Percentiles rank a stretch among this genome's conserved stretches.
These are phyloP conservation scores for Himalopsyche kuldschensis DNA, from an alignment of 2,888 invertebrate genomes.

Conservation along the genomic window DNA sequence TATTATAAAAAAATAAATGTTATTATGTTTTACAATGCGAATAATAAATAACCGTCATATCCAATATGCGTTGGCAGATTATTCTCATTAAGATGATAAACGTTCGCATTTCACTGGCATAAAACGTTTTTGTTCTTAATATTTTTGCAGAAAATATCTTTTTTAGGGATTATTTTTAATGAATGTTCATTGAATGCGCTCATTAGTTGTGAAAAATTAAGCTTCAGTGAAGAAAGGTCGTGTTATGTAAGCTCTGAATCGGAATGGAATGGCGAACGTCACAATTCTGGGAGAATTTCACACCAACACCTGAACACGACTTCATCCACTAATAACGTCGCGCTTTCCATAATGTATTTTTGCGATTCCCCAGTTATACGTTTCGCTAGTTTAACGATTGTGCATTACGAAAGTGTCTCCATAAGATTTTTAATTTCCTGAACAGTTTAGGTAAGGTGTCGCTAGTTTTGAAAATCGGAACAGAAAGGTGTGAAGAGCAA, in stretches of 20 bases:
- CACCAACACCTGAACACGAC: background rate
- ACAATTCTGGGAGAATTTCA: background rate
- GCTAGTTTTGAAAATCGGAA: background rate
- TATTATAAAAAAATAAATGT: too few species aligned
- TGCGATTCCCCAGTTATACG: conserved; percentile 11
- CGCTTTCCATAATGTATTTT: conserved; percentile 16
- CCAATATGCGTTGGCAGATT: too few species aligned
- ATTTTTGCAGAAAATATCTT: background rate
- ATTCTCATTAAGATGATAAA: too few species aligned
- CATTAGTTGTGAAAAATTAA: conserved; percentile 5
- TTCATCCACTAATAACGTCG: conserved; percentile 12
- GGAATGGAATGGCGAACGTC: background rate
- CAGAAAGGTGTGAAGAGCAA: background rate
- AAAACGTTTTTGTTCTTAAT: background rate
- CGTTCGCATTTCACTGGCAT: background rate
- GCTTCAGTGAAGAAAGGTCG: background rate
- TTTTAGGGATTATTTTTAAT: conserved; percentile 20
- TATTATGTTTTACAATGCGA: too few species aligned
- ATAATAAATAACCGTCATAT: too few species aligned
- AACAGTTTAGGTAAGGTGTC: conserved; percentile 19
- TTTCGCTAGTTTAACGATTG: conserved; percentile 32
- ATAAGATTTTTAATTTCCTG: conserved; percentile 32
- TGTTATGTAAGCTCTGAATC: background rate
- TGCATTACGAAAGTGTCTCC: conserved; percentile 4
- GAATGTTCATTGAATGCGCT: conserved; percentile 28